Evolutionary conservation across 2,888 invertebrate species (phyloP).

Genomic region (Neoitamus cyanurus): DNA sequence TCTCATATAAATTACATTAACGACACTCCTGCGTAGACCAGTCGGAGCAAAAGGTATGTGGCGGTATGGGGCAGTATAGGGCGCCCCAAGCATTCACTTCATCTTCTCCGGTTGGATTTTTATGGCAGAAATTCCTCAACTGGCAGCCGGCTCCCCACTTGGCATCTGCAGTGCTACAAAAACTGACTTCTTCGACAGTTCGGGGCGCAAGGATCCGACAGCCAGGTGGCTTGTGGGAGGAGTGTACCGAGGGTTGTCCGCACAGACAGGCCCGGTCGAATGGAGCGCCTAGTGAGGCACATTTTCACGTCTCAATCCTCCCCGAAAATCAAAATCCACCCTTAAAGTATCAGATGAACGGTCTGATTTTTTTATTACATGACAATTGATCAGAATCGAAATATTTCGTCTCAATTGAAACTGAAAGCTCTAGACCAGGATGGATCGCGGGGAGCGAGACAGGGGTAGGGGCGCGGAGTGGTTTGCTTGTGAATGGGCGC

Average conservation of each 20-base stretch:
- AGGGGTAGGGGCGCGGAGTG: background rate
- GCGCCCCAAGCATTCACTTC: background rate
- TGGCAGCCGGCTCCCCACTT: background rate
- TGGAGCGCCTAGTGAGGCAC: background rate
- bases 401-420: conserved; percentile 36
- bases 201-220: background rate
- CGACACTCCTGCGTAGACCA: conserved; percentile 47
- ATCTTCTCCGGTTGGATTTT: background rate
- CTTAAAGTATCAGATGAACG: conserved; percentile 31
- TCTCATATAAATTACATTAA: conserved; percentile 54
- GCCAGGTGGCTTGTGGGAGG: background rate
- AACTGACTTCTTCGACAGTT: background rate
- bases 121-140: conserved; percentile 19
- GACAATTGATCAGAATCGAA: conserved; percentile 41
- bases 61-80: background rate
- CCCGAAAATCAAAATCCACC: background rate
- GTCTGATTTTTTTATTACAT: conserved; percentile 18
- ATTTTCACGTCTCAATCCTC: background rate
- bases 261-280: background rate
- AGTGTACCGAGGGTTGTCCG: background rate
- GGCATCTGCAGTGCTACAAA: conserved; percentile 8
- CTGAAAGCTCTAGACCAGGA: background rate
- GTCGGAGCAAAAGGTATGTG: conserved; percentile 19
- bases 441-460: background rate
- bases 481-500: background rate